Evolutionary conservation across 2,888 invertebrate species (phyloP).

Genomic region (Ormyrus labotus): DNA sequence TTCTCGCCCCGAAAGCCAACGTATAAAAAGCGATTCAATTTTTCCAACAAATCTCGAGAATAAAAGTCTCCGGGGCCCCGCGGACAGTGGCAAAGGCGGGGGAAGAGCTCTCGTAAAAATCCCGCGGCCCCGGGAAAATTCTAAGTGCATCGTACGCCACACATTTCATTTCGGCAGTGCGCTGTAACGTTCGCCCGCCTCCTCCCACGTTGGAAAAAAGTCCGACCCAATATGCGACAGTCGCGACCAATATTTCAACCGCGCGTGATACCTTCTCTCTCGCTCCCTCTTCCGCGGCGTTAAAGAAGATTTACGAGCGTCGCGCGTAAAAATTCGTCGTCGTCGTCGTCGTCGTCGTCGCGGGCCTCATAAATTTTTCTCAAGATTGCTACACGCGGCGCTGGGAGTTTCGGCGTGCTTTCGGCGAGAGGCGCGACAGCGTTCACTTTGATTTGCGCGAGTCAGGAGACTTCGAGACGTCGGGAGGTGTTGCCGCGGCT

Average conservation of each 20-base stretch:
- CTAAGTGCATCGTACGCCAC: constrained; percentile 20
- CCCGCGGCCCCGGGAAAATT: neutral
- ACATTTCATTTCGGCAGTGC: constrained; percentile 23
- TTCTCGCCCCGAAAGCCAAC: neutral
- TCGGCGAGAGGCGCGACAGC: too few species aligned
- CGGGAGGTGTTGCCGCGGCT: too few species aligned
- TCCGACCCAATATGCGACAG: neutral
- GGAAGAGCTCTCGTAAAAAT: too few species aligned
- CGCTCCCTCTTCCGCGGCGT: constrained; percentile 1
- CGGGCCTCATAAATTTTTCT: constrained; percentile 37
- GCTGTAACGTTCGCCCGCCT: too few species aligned
- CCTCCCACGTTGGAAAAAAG: neutral
- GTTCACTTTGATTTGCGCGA: too few species aligned
- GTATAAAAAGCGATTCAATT: too few species aligned
- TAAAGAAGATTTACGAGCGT: constrained; percentile 44
- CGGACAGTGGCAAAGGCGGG: too few species aligned
- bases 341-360: constrained; percentile 17
- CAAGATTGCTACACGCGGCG: neutral
- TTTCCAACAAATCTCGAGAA: too few species aligned
- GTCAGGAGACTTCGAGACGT: too few species aligned
- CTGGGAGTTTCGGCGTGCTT: too few species aligned
- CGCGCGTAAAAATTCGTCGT: constrained; percentile 20
- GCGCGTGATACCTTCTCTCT: neutral
- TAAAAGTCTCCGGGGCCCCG: too few species aligned
- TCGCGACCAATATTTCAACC: constrained; percentile 37